Conservation (phyloP, 1,140 invertebrate species). For the Tribolium madens region DNA sequence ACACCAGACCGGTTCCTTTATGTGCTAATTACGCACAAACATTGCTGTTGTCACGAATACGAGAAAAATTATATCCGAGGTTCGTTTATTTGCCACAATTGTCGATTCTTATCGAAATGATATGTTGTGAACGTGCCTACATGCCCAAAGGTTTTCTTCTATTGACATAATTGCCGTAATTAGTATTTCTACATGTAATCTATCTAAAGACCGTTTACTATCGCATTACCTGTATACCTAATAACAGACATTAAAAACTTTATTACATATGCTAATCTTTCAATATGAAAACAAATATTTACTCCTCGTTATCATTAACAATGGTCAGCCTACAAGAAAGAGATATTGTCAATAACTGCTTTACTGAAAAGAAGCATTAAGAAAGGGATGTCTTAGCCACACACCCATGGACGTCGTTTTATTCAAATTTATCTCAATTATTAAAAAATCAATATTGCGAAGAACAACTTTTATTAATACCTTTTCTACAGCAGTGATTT, state of each 20-base stretch:
- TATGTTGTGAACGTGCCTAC: background rate
- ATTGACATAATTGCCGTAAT: conserved; percentile 5
- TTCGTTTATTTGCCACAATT: background rate
- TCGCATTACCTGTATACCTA: background rate
- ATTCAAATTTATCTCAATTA: background rate
- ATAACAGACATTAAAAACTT: background rate
- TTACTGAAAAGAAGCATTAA: background rate
- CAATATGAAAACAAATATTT: no score
- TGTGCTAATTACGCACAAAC: conserved; percentile 10
- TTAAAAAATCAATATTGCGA: background rate
- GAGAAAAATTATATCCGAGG: conserved; percentile 10
- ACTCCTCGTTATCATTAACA: background rate
- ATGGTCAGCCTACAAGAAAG: background rate
- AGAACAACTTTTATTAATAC: no score
- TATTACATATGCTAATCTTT: no score
- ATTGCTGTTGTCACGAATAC: conserved; percentile 1
- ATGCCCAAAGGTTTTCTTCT: background rate
- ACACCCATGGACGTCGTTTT: background rate
- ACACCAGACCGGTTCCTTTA: conserved; percentile 1
- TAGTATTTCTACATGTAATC: conserved; percentile 5
- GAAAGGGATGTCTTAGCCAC: background rate
- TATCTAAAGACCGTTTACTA: conserved; percentile 12
- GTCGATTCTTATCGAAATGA: conserved; percentile 13
- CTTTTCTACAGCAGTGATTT: background rate
- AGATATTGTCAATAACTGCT: background rate